Evolutionary conservation across 2,888 invertebrate genomes (phyloP), one percentile per base, ranked within the genome.

Genomic region (Timandra comae): DNA sequence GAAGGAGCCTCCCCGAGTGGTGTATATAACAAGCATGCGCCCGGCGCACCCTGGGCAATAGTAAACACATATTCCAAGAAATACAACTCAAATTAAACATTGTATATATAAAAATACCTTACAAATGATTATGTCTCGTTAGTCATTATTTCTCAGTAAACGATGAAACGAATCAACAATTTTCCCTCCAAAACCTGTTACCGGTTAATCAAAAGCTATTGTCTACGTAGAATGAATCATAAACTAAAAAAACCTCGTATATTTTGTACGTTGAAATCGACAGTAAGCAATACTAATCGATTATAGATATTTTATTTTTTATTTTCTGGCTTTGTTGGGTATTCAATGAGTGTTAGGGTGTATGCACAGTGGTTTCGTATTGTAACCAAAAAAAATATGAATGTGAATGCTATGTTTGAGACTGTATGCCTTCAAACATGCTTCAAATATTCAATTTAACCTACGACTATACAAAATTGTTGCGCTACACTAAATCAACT

Each of bases 261-360:
- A 5, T 3, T 5, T 16, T 16, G 3, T 16, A 16, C 16, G 16
- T 39, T 34, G 39, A 46, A 59, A 58, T 55, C 50, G 44, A 53
- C 65, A 55, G 67, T 67, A 60, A 65, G 63, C 66, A 57, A 57
- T 48, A 46, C 58, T 43, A 71, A 67, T 69, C 57, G 67, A 68
- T 68, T 61, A 49, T 31, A 44, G 39, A 51, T 50, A 56, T 46
- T 47, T 49, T 54, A 46, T 39, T 46, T 41, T 51, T 33, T 42
- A 52, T 35, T 43, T n/a, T 36, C 4, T 5, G 6, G 16, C 16
- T 47, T 50, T 54, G 54, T 49, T 52, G n/a, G n/a, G 37, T 44
- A n/a, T n/a, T n/a, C n/a, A n/a, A n/a, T 16, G 16, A 6, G 16
- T 36, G 24, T 43, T 41, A 49, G 12, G 46, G 27, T 27, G 12